Percentiles rank a stretch among this genome's conserved stretches.
Evolutionary conservation across 2,113 vertebrate genomes (phyloP).

Genomic region (Varanus salvator): DNA sequence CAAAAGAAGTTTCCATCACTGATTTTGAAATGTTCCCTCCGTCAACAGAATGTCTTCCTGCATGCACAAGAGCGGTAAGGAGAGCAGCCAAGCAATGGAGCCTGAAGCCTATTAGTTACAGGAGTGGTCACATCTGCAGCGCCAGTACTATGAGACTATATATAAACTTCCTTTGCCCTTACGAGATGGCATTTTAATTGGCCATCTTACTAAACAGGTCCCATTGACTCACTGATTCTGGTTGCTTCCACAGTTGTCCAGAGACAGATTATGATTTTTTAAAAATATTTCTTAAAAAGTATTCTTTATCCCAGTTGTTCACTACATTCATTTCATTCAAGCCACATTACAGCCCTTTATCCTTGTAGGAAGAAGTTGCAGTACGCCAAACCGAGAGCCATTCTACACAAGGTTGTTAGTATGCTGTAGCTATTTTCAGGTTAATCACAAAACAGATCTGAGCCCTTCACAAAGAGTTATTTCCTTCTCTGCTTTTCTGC

Average conservation of each 20-base stretch:
- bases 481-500: no score
- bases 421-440: no score
- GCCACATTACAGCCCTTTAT: not conserved
- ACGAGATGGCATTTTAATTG: not conserved
- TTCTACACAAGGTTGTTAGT: no score
- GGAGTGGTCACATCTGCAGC: not conserved
- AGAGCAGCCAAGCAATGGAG: not conserved
- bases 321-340: not conserved
- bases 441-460: no score
- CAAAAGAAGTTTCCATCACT: not conserved
- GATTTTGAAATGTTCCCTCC: not conserved
- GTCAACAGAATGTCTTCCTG: slow-evolving; percentile 11
- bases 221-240: not conserved
- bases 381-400: no score
- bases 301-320: no score
- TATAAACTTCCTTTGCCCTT: not conserved
- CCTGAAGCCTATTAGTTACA: fast-evolving
- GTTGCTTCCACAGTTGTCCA: not conserved
- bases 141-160: not conserved
- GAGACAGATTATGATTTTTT: not conserved
- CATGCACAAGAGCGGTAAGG: slow-evolving; percentile 21
- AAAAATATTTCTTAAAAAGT: not conserved
- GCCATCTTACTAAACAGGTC: not conserved
- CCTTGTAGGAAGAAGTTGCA: no score
- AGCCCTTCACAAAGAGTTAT: no score